A percentile compares a stretch with the other conserved stretches of the same genome.
These are phyloP conservation scores for Anoplopoma fimbria DNA, from an alignment of 2,113 vertebrate species.

Conservation along the genomic window DNA sequence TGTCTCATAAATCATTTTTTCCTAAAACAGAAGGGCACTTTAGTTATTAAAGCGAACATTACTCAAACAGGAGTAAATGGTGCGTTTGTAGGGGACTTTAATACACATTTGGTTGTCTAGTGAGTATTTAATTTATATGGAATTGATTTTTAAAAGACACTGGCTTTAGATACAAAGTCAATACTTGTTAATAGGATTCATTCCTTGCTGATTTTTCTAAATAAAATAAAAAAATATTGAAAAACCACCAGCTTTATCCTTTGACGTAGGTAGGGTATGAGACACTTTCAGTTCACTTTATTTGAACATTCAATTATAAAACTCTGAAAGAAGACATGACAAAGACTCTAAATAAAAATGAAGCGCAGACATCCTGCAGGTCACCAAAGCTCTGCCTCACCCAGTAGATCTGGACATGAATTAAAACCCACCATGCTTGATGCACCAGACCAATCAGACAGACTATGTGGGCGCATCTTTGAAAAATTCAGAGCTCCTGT, in stretches of 20 bases:
- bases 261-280: not conserved
- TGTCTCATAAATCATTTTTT: not conserved
- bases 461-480: not conserved
- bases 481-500: not conserved
- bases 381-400: conserved; percentile 7
- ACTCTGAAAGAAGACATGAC: not conserved
- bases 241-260: not conserved
- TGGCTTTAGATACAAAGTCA: not conserved
- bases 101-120: not conserved
- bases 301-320: not conserved
- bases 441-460: not conserved
- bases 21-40: not conserved
- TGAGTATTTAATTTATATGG: not conserved
- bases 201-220: not conserved
- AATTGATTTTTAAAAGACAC: not conserved
- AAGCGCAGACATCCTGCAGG: not conserved
- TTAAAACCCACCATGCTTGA: not conserved
- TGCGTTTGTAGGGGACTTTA: not conserved
- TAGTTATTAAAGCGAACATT: not conserved
- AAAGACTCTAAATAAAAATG: not conserved
- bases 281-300: not conserved
- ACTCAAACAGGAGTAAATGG: not conserved
- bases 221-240: not conserved
- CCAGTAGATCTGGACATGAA: not conserved
- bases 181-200: not conserved